These are phyloP conservation scores for Scortum barcoo DNA, from an alignment of 2,113 vertebrate species.

Conservation along the genomic window DNA sequence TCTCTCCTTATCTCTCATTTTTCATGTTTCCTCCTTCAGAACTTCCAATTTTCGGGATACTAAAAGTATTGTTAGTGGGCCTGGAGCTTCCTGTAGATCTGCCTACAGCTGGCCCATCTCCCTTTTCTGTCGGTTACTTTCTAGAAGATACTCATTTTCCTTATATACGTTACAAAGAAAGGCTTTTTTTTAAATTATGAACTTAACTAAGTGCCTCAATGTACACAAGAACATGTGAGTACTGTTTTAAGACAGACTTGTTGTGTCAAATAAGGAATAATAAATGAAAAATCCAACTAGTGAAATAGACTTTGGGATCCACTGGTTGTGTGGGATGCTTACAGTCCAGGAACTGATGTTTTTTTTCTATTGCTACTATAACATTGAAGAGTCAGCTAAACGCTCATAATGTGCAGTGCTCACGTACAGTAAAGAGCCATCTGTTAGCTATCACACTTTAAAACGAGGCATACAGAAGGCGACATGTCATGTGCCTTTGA, in stretches of 20 bases:
- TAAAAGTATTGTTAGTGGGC: background rate
- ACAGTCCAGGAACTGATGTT: background rate
- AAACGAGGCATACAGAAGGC: background rate
- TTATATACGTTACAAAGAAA: background rate
- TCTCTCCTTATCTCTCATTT: slow-evolving; percentile 7
- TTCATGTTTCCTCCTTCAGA: slow-evolving; percentile 10
- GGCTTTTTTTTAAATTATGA: slow-evolving; percentile 24
- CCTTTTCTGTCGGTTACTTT: background rate
- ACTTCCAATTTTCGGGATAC: slow-evolving; percentile 21
- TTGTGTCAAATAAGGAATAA: background rate
- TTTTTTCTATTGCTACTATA: background rate
- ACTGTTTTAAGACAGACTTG: background rate
- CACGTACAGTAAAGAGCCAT: slow-evolving; percentile 21
- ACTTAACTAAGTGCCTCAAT: background rate
- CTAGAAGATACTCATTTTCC: background rate
- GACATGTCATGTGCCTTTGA: background rate
- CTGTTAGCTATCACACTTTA: slow-evolving; percentile 27
- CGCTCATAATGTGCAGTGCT: slow-evolving; percentile 12
- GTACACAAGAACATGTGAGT: background rate
- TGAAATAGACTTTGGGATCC: background rate
- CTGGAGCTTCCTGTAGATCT: background rate
- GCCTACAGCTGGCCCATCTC: background rate
- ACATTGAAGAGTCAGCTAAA: slow-evolving; percentile 11
- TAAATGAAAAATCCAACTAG: background rate
- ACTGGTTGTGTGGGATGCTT: background rate